These are phyloP conservation scores for Ceratina japonica DNA, from an alignment of 1,140 invertebrate species.

Conservation along the genomic window DNA sequence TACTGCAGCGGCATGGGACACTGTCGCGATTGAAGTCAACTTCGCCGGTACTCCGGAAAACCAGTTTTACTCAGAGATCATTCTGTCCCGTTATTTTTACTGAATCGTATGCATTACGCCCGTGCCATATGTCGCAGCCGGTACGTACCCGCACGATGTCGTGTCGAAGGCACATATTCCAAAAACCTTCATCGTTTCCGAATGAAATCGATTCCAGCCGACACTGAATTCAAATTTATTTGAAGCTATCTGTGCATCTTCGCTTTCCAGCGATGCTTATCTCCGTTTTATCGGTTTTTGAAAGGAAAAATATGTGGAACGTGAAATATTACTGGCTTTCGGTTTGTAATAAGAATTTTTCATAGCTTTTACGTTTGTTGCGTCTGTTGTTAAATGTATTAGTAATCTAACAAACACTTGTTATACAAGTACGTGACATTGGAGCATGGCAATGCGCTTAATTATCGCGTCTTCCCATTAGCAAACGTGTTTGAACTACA, in stretches of 20 bases:
- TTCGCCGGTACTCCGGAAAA: conserved; percentile 40
- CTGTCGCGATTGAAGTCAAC: conserved; percentile 22
- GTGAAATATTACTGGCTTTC: too few relatives aligned
- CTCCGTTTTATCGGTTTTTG: neutral
- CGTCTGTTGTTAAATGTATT: too few relatives aligned
- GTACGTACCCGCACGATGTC: neutral
- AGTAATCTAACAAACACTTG: too few relatives aligned
- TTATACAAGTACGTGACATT: too few relatives aligned
- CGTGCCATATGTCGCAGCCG: conserved; percentile 18
- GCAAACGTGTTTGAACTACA: too few relatives aligned
- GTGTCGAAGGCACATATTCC: neutral
- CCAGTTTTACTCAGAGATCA: conserved; percentile 58
- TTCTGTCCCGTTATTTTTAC: conserved; percentile 60
- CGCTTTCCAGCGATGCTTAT: neutral
- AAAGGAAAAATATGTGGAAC: neutral
- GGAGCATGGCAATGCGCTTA: too few relatives aligned
- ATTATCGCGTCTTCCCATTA: too few relatives aligned
- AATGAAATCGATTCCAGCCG: neutral
- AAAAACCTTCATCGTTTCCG: conserved; percentile 20
- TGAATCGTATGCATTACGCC: conserved; percentile 34
- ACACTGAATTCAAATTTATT: neutral
- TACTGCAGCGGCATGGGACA: neutral
- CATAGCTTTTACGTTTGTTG: too few relatives aligned
- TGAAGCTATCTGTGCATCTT: neutral
- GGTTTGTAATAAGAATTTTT: too few relatives aligned